phyloP scores from a whole-genome alignment of 1,140 invertebrate species.

The Hydropsyche tenuis region DNA sequence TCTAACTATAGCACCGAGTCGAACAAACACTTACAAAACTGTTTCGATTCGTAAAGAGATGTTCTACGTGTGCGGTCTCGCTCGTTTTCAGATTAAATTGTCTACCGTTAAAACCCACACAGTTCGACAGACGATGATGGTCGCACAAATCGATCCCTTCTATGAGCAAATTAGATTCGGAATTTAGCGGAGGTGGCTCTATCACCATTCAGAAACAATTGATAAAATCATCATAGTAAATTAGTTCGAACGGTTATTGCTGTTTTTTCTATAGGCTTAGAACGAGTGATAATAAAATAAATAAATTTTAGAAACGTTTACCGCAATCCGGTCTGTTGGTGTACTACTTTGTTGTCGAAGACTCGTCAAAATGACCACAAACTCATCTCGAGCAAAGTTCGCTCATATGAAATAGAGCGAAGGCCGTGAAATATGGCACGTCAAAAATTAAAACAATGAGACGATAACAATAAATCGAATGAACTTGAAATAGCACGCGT shows the following conservation, averaged over 20 bases:
- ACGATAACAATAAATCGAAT: slow-evolving; percentile 39
- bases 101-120: slow-evolving; percentile 44
- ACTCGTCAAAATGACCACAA: neutral
- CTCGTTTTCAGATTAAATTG: slow-evolving; percentile 47
- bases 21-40: slow-evolving; percentile 42
- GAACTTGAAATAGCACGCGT: slow-evolving; percentile 20
- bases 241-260: no score
- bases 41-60: slow-evolving; percentile 41
- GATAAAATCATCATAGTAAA: no score
- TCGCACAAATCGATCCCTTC: slow-evolving; percentile 37
- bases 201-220: no score
- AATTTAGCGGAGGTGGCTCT: no score
- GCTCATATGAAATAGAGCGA: neutral
- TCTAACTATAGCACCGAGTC: neutral
- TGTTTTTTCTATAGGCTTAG: no score
- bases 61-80: slow-evolving; percentile 47
- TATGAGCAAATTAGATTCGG: neutral
- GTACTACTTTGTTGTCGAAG: neutral
- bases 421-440: slow-evolving; percentile 3
- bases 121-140: slow-evolving; percentile 28
- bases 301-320: no score
- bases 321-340: no score
- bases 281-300: no score
- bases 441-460: slow-evolving; percentile 32
- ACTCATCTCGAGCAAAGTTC: neutral